Base-by-base conservation (phyloP, 2,888 invertebrate genomes). In the Hipparchia semele region DNA sequence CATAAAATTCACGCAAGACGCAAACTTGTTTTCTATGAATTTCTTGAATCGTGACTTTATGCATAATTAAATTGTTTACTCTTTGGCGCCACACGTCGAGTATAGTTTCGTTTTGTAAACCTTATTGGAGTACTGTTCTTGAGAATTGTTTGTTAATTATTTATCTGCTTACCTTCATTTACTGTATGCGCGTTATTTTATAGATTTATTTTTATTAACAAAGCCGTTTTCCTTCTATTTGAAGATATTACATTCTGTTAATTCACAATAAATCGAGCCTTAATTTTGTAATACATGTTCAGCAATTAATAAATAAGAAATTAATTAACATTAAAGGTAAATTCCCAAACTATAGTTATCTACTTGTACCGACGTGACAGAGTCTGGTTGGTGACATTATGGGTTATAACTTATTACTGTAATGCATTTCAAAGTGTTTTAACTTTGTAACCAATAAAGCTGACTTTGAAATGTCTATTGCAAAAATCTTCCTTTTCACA, bases 21-120 rank as follows among this genome's bases (percentile, higher is more conserved):
- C 70, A 74, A 73, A 73, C 74, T 66, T 46, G 75, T 81, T 81
- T 82, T 82, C 82, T 81, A 81, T 84, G 84, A 86, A 86, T 85
- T 87, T 80, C 82, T 81, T 81, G 83, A 88, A 87, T 89, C 88
- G 88, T 91, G 90, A 88, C 89, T 89, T 85, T 85, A 89, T 87
- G 89, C 87, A 83, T 89, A 87, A 88, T 91, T 90, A 88, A 87
- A 87, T 68, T 90, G 90, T 92, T 92, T 88, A 83, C 84, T 81
- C 80, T 82, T 72, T 83, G 92, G 92, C 92, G 76, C 90, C 92
- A 87, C 85, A 86, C 87, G 87, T 88, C 87, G 85, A 84, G 84
- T 80, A 83, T 83, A 83, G 87, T 85, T 87, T 86, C 79, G 84
- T 86, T 85, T 85, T 79, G 87, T 86, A 86, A 86, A 88, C 85